A percentile compares a stretch with the other conserved stretches of the same genome.
phyloP scores from a whole-genome alignment of 1,140 invertebrate genomes.

The Prorops nasuta region DNA sequence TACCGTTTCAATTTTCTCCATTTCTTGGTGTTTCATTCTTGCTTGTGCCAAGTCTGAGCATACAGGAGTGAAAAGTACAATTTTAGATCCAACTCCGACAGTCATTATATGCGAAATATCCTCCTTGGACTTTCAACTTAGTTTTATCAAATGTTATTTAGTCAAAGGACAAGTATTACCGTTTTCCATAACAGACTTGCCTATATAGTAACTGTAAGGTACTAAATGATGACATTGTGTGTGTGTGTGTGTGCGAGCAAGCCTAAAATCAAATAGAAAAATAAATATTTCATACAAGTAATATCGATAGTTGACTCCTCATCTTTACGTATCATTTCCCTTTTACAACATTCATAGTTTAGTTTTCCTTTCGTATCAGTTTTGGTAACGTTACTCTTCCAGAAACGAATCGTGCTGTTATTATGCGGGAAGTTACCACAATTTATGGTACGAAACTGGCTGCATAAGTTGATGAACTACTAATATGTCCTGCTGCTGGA shows the following conservation, averaged over 20 bases:
- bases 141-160: constrained; percentile 85
- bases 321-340: constrained; percentile 84
- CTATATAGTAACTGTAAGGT: constrained; percentile 85
- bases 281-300: constrained; percentile 61
- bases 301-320: constrained; percentile 85
- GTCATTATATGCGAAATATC: constrained; percentile 98
- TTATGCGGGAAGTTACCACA: constrained; percentile 90
- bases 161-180: constrained; percentile 86
- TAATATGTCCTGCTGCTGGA: constrained; percentile 92
- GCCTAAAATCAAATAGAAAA: constrained; percentile 52
- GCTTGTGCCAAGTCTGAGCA: constrained; percentile 88
- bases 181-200: constrained; percentile 86
- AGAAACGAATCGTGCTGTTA: constrained; percentile 72
- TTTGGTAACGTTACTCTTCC: constrained; percentile 73
- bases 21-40: constrained; percentile 85
- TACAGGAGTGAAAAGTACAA: constrained; percentile 80
- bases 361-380: constrained; percentile 59
- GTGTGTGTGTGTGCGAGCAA: too few relatives aligned
- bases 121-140: constrained; percentile 99
- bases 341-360: constrained; percentile 79
- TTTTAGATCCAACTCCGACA: constrained; percentile 92
- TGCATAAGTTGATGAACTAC: constrained; percentile 96
- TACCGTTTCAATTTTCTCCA: too few relatives aligned
- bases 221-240: constrained; percentile 89
- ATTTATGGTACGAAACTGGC: constrained; percentile 97